phyloP scores from a whole-genome alignment of 2,797 vertebrate species.

The Sorex maritimensis region DNA sequence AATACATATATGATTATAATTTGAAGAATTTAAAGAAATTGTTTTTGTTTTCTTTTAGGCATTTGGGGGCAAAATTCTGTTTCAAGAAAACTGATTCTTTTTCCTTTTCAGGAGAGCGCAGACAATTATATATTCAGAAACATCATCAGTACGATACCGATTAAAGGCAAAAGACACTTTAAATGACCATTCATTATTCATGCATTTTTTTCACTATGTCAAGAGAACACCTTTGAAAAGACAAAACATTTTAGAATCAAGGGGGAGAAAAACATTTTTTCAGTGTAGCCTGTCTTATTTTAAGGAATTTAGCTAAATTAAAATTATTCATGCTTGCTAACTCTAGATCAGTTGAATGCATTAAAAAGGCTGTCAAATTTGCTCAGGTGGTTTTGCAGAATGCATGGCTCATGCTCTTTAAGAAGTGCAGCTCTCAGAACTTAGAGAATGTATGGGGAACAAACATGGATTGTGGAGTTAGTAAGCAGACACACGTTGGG shows the following conservation, averaged over 20 bases:
- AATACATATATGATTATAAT: constrained; percentile 68
- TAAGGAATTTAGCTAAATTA: constrained; percentile 12
- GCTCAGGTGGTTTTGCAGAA: neutral
- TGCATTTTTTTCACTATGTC: constrained; percentile 37
- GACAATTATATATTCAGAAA: constrained; percentile 79
- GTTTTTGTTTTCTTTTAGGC: constrained; percentile 61
- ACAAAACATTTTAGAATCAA: neutral
- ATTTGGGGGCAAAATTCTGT: constrained; percentile 70
- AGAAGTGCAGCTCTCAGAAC: neutral
- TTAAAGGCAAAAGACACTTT: constrained; percentile 75
- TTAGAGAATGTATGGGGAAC: neutral
- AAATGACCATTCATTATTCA: constrained; percentile 74
- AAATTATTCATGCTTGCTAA: constrained; percentile 30
- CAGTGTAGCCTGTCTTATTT: neutral
- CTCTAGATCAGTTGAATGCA: neutral
- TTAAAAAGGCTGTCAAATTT: neutral
- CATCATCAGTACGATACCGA: constrained; percentile 68
- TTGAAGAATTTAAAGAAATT: constrained; percentile 69
- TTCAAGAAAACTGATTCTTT: constrained; percentile 58
- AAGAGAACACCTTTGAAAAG: constrained; percentile 68
- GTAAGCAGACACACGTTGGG: rapidly evolving
- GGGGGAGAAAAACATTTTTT: neutral
- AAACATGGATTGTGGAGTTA: neutral
- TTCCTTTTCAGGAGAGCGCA: constrained; percentile 72
- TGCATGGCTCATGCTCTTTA: neutral